Evolutionary conservation across 2,888 invertebrate genomes (phyloP), one percentile per base, ranked within the genome.

Genomic region (Myathropa florea): DNA sequence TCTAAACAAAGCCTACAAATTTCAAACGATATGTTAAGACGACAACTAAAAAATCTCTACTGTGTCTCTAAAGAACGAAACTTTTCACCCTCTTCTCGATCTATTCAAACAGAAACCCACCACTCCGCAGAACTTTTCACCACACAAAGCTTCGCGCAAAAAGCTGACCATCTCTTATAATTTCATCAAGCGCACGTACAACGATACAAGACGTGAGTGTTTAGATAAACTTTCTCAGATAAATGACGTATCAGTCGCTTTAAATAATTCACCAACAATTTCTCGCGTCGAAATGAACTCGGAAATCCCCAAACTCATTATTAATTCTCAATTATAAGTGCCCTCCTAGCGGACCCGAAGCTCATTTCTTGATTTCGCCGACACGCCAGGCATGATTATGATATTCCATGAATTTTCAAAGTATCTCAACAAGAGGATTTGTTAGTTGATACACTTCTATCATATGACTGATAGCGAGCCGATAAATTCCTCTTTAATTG

Each of bases 291-390:
- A 18, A 71, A 46, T 18, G n/a, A 64, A 55, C 39, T 73, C 55
- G 64, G 64, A 73, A 63, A 73, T 64, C 64, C 71, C 73, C 73
- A 57, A 57, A 64, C 57, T 63, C 33, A 57, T 73, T 64, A 73
- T 73, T 64, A 57, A 73, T 64, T 61, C 30, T 33, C 64, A 55
- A 73, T 73, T 73, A 73, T 33, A 28, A 33, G 18, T 55, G 61
- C 30, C 21, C 46, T 55, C 30, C 23, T 18, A 18, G 46, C 46
- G 18, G 7, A n/a, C 46, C 18, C 46, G 46, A 46, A n/a, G 46
- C 18, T n/a, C n/a, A 18, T 7, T 46, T 18, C 18, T 9, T 46
- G 18, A 46, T 18, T 46, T n/a, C 18, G 18, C 18, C 18, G 18
- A 18, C 18, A 46, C 39, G 14, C 39, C n/a, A n/a, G n/a, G 2